A percentile compares a stretch with the other conserved stretches of the same genome.
These are phyloP conservation scores for Dromius quadrimaculatus DNA, from an alignment of 2,888 invertebrate genomes.

Conservation along the genomic window DNA sequence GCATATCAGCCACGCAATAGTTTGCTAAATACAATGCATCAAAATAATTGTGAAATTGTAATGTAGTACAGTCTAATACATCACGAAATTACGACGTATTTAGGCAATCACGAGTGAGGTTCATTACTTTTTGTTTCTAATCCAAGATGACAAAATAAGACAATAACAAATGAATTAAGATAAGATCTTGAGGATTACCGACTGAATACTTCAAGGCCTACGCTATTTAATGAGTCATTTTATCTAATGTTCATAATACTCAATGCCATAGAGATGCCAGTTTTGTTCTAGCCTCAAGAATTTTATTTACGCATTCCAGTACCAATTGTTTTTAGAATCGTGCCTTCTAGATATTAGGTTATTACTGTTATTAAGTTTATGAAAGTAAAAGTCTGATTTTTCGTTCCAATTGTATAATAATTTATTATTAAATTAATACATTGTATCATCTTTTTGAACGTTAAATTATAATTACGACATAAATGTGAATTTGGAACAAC, in stretches of 20 bases:
- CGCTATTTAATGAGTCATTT: constrained; percentile 9
- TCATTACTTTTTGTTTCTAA: neutral
- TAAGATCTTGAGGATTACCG: constrained; percentile 13
- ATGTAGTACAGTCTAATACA: constrained; percentile 1
- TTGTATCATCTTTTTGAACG: neutral
- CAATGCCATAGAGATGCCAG: constrained; percentile 24
- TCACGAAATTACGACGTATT: constrained; percentile 13
- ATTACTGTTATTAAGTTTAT: constrained; percentile 1
- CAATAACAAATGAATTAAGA: constrained; percentile 17
- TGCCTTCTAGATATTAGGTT: constrained; percentile 1
- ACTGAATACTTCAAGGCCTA: neutral
- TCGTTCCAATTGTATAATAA: neutral
- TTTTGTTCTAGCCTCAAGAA: constrained; percentile 1
- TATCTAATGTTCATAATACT: constrained; percentile 26
- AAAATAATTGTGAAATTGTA: constrained; percentile 2
- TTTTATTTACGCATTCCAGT: no score
- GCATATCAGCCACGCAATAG: constrained; percentile 25
- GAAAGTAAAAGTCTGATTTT: neutral
- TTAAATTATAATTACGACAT: constrained; percentile 7
- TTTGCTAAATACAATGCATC: constrained; percentile 33
- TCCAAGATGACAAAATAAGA: neutral
- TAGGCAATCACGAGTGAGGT: neutral
- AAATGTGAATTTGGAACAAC: neutral
- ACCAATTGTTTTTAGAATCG: no score
- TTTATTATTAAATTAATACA: neutral